Percentiles rank a stretch among this genome's conserved stretches.
Conservation (phyloP, 1,140 invertebrate species). For the Philopotamus ludificatus region DNA sequence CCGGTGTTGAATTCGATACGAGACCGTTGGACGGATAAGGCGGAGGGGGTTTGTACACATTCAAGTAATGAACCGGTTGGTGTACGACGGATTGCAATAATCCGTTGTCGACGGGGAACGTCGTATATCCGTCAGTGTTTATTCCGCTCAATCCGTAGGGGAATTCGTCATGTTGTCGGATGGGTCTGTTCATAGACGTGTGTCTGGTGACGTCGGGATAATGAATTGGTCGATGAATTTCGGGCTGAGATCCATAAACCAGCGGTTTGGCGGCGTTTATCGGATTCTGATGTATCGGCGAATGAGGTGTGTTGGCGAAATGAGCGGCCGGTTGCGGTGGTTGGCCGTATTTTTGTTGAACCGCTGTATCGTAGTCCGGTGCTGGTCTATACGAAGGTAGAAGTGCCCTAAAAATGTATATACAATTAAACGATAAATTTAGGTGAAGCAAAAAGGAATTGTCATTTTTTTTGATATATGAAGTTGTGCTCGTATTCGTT, state of each 20-base stretch:
- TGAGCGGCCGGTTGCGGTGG: constrained; percentile 49
- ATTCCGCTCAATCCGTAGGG: constrained; percentile 47
- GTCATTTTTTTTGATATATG: background rate
- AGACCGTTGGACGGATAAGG: constrained; percentile 73
- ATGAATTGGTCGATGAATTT: constrained; percentile 59
- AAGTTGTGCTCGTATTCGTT: too few relatives aligned
- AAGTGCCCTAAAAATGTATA: constrained; percentile 61
- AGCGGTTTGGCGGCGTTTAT: constrained; percentile 47
- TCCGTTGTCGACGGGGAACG: constrained; percentile 42
- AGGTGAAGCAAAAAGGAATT: background rate
- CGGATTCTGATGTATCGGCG: constrained; percentile 44
- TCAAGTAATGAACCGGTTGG: constrained; percentile 60
- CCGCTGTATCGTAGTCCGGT: constrained; percentile 91
- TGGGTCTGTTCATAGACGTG: constrained; percentile 47
- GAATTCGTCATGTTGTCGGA: constrained; percentile 46
- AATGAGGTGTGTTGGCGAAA: constrained; percentile 48
- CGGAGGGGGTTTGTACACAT: constrained; percentile 78
- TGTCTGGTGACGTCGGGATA: constrained; percentile 66
- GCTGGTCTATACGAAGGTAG: constrained; percentile 87
- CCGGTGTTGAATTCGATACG: constrained; percentile 77
- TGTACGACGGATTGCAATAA: constrained; percentile 49
- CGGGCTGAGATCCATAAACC: constrained; percentile 65
- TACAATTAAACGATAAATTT: too few relatives aligned
- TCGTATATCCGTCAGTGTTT: constrained; percentile 44
- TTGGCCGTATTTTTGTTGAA: constrained; percentile 75